phyloP scores from a whole-genome alignment of 2,888 invertebrate genomes.

The Drosophila acutilabella region DNA sequence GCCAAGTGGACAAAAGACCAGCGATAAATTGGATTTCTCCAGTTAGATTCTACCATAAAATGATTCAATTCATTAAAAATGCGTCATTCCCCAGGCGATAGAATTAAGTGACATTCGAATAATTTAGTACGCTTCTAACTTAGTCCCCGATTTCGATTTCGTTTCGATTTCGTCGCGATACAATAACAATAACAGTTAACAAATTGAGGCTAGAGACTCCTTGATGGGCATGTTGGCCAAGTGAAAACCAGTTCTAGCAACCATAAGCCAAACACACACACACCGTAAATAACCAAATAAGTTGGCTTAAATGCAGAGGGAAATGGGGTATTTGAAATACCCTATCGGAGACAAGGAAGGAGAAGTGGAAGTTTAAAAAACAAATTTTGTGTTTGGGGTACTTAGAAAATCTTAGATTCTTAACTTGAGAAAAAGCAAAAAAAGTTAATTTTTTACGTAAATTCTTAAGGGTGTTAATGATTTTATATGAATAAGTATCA shows the following conservation, averaged over 20 bases:
- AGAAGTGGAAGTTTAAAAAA: no score
- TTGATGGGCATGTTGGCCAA: conserved; percentile 73
- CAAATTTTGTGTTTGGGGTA: no score
- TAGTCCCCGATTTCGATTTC: conserved; percentile 66
- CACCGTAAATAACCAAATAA: conserved; percentile 34
- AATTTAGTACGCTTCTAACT: conserved; percentile 41
- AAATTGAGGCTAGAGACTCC: conserved; percentile 61
- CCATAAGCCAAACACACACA: conserved; percentile 51
- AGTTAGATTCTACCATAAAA: conserved; percentile 1
- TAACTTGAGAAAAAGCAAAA: no score
- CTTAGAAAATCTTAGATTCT: no score
- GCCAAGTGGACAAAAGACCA: conserved; percentile 12
- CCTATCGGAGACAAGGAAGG: not conserved
- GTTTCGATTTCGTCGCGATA: conserved; percentile 29
- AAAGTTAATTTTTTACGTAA: no score
- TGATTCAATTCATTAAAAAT: conserved; percentile 30
- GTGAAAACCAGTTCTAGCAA: conserved; percentile 68
- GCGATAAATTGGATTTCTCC: conserved; percentile 30
- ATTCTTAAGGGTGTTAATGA: no score
- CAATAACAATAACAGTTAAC: conserved; percentile 37
- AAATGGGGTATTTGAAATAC: conserved; percentile 11
- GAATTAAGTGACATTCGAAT: conserved; percentile 67
- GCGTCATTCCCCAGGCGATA: conserved; percentile 44
- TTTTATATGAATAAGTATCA: no score
- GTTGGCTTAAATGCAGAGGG: not conserved